These are phyloP conservation scores for Spermophilus dauricus DNA, from an alignment of 2,113 vertebrate genomes.

Conservation along the genomic window DNA sequence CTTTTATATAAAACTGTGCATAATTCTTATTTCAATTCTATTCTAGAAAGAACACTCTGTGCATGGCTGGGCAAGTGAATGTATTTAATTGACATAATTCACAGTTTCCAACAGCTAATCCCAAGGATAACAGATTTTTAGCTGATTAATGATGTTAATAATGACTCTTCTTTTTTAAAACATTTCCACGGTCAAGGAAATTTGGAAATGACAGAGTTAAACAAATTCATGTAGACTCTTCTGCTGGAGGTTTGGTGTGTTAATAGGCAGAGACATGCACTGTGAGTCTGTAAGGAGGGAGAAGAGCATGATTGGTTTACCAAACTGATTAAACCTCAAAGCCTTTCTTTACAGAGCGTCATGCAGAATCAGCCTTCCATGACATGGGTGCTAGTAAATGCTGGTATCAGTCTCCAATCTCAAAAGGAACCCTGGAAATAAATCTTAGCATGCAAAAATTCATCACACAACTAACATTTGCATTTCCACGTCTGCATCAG, in stretches of 20 bases:
- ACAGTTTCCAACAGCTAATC: not conserved
- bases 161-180: not conserved
- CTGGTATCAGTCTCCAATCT: not conserved
- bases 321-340: not conserved
- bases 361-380: not conserved
- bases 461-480: slow-evolving; percentile 38
- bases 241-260: not conserved
- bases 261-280: not conserved
- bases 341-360: not conserved
- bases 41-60: not conserved
- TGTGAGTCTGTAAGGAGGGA: not conserved
- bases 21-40: slow-evolving; percentile 16
- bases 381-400: not conserved
- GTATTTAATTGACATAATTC: not conserved
- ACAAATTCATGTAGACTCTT: not conserved
- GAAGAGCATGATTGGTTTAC: not conserved
- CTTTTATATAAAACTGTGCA: slow-evolving; percentile 14
- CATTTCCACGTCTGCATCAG: not conserved
- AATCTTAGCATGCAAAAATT: slow-evolving; percentile 33
- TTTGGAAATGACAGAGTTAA: not conserved
- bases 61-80: not conserved
- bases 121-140: not conserved
- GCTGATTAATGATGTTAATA: not conserved
- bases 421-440: slow-evolving; percentile 28
- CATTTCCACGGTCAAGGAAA: not conserved